phyloP scores from a whole-genome alignment of 1,140 invertebrate species.

The Drosophila tsacasi region DNA sequence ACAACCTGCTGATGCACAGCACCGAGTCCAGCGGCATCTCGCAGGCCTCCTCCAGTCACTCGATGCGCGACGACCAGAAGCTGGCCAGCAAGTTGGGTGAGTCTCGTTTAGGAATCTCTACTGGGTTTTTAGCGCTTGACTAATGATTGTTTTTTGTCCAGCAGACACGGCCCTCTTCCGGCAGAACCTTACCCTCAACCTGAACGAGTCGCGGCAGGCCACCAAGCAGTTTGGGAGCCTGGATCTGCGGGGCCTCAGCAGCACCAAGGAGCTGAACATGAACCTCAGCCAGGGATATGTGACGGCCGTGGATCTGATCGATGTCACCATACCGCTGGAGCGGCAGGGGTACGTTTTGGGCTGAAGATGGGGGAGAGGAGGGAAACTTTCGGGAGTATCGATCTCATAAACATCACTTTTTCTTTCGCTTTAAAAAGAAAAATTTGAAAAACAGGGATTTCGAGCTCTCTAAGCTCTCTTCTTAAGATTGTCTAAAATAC shows the following conservation, averaged over 20 bases:
- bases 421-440: no score
- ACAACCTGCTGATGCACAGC: conserved; percentile 85
- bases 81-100: conserved; percentile 71
- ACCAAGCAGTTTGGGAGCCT: conserved; percentile 82
- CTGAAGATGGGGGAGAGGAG: background rate
- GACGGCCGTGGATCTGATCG: conserved; percentile 90
- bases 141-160: background rate
- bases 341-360: conserved; percentile 90
- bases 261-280: conserved; percentile 86
- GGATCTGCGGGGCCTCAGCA: conserved; percentile 76
- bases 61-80: conserved; percentile 90
- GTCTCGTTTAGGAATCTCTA: background rate
- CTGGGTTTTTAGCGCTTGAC: background rate
- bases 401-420: no score
- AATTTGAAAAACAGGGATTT: no score
- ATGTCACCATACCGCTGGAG: conserved; percentile 92
- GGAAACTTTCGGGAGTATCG: background rate
- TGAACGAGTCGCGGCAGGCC: conserved; percentile 86
- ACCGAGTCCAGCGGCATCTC: conserved; percentile 89
- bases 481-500: no score
- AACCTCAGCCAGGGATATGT: conserved; percentile 87
- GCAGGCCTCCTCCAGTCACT: conserved; percentile 92
- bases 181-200: conserved; percentile 91
- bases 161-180: conserved; percentile 86
- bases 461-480: no score